phyloP scores from a whole-genome alignment of 2,113 vertebrate species.

The Clupea harengus region DNA sequence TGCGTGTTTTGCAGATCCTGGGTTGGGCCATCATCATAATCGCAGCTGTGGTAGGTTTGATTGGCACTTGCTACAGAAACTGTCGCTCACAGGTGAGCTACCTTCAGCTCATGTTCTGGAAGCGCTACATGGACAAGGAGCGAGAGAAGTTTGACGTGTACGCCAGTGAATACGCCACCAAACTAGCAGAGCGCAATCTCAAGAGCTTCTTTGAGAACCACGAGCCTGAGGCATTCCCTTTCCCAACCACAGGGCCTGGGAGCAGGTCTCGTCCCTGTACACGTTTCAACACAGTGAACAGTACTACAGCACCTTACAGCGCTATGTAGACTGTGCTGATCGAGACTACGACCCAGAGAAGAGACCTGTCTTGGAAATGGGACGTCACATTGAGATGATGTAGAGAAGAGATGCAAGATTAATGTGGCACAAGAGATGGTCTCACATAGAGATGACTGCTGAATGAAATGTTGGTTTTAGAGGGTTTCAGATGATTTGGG shows the following conservation, averaged over 20 bases:
- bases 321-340: constrained; percentile 67
- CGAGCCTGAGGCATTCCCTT: constrained; percentile 58
- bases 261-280: constrained; percentile 69
- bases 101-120: constrained; percentile 75
- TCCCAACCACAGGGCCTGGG: constrained; percentile 73
- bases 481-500: background rate
- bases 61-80: constrained; percentile 68
- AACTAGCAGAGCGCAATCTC: constrained; percentile 72
- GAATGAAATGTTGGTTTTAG: background rate
- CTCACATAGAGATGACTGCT: background rate
- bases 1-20: constrained; percentile 61
- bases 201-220: constrained; percentile 74
- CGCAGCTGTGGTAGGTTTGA: constrained; percentile 44
- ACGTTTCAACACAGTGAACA: constrained; percentile 65
- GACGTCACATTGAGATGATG: background rate
- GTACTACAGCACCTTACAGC: constrained; percentile 74
- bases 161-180: constrained; percentile 61
- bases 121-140: constrained; percentile 71
- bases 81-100: constrained; percentile 75
- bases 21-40: constrained; percentile 71
- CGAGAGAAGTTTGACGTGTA: constrained; percentile 64
- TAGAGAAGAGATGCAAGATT: background rate
- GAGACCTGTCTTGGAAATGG: constrained; percentile 65
- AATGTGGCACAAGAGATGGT: no score
- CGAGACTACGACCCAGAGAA: constrained; percentile 59